Conservation (phyloP, 1,140 invertebrate genomes). For the Luehdorfia chinensis region DNA sequence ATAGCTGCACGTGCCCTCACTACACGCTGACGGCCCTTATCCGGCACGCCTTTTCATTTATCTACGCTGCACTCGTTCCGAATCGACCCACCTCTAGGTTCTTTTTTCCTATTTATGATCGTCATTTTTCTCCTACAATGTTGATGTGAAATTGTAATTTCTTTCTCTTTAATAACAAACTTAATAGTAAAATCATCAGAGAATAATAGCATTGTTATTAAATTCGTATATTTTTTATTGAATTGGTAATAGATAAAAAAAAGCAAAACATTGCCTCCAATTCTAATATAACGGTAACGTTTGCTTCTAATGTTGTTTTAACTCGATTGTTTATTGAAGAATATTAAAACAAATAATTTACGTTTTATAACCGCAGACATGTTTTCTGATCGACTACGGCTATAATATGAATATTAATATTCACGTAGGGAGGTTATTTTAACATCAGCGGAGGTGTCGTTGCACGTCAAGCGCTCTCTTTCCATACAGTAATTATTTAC, state of each 20-base stretch:
- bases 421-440: slow-evolving; percentile 44
- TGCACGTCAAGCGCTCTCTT: slow-evolving; percentile 44
- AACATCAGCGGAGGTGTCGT: slow-evolving; percentile 47
- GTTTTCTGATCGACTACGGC: no score
- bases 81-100: slow-evolving; percentile 1
- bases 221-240: no score
- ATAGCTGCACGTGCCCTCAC: slow-evolving; percentile 47
- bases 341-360: no score
- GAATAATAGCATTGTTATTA: no score
- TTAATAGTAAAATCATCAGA: no score
- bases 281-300: no score
- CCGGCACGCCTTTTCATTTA: slow-evolving; percentile 40
- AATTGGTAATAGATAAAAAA: no score
- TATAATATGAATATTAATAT: slow-evolving; percentile 53
- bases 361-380: no score
- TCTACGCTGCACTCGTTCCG: slow-evolving; percentile 17
- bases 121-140: background rate
- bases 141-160: no score
- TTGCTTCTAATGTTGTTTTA: no score
- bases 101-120: background rate
- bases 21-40: slow-evolving; percentile 33
- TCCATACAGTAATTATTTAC: slow-evolving; percentile 48
- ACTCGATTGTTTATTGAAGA: no score
- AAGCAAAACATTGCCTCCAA: no score
- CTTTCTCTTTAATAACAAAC: background rate